Conservation (phyloP, 2,113 vertebrate species). For the Notarius quadriscutis region DNA sequence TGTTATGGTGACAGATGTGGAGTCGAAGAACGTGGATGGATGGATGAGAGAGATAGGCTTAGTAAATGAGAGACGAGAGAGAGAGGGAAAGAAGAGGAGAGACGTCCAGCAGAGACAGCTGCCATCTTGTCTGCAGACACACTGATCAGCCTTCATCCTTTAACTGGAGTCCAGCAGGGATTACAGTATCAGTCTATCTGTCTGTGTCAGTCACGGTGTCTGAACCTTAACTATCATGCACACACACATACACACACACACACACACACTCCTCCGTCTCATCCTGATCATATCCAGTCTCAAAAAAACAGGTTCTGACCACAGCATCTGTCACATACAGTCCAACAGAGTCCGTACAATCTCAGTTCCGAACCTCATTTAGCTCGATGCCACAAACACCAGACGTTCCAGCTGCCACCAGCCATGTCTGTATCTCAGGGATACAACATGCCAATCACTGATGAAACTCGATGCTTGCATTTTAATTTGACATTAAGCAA, state of each 20-base stretch:
- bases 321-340: constrained; percentile 41
- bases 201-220: constrained; percentile 62
- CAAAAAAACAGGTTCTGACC: constrained; percentile 54
- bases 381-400: constrained; percentile 27
- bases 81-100: neutral
- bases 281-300: constrained; percentile 8
- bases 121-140: constrained; percentile 55
- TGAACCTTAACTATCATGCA: constrained; percentile 41
- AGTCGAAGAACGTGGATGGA: constrained; percentile 64
- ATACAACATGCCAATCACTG: constrained; percentile 22
- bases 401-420: constrained; percentile 50
- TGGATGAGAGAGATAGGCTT: neutral
- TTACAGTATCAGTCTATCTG: constrained; percentile 51
- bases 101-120: constrained; percentile 61
- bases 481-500: constrained; percentile 39
- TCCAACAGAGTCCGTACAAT: neutral
- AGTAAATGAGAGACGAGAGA: neutral
- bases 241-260: constrained; percentile 15
- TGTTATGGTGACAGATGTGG: constrained; percentile 63
- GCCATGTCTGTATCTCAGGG: constrained; percentile 46
- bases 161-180: constrained; percentile 51
- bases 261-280: neutral
- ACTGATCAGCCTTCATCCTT: constrained; percentile 40
- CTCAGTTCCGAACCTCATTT: neutral
- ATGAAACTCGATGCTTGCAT: constrained; percentile 51